Conservation (phyloP, 2,113 vertebrate species). For the Urocolius indicus region DNA sequence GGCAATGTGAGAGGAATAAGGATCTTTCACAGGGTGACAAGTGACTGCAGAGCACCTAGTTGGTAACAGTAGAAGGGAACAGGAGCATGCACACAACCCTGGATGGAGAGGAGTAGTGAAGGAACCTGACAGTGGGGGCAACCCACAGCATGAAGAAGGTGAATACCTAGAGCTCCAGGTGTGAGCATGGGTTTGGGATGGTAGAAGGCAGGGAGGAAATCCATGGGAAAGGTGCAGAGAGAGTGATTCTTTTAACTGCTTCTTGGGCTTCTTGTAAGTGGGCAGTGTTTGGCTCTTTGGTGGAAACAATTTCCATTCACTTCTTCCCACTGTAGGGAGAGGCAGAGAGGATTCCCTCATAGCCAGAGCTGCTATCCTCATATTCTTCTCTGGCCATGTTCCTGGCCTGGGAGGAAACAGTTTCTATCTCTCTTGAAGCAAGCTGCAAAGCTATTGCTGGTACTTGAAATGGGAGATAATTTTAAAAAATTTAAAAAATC, state of each 20-base stretch:
- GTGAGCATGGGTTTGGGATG: not conserved
- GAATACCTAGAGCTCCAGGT: not conserved
- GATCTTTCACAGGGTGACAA: not conserved
- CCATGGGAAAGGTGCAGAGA: not conserved
- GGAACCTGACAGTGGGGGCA: not conserved
- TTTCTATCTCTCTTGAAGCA: not conserved
- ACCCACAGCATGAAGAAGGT: not conserved
- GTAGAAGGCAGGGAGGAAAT: not conserved
- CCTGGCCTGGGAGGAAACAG: not conserved
- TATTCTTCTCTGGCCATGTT: not conserved
- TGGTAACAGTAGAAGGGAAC: not conserved
- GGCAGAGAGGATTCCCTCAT: not conserved
- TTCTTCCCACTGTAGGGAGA: not conserved
- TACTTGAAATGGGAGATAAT: not conserved
- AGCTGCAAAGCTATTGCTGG: not conserved
- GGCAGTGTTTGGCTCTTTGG: not conserved
- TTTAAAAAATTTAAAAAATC: too few relatives aligned
- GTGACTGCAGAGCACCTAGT: not conserved
- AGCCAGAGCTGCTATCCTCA: not conserved
- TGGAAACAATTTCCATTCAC: not conserved
- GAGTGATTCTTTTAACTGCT: accelerated
- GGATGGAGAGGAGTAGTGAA: not conserved
- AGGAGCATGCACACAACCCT: accelerated
- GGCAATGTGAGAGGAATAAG: not conserved
- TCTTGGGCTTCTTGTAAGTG: not conserved